Percentiles rank a stretch among this genome's conserved stretches.
phyloP scores from a whole-genome alignment of 1,140 invertebrate genomes.

The Melitaea cinxia region DNA sequence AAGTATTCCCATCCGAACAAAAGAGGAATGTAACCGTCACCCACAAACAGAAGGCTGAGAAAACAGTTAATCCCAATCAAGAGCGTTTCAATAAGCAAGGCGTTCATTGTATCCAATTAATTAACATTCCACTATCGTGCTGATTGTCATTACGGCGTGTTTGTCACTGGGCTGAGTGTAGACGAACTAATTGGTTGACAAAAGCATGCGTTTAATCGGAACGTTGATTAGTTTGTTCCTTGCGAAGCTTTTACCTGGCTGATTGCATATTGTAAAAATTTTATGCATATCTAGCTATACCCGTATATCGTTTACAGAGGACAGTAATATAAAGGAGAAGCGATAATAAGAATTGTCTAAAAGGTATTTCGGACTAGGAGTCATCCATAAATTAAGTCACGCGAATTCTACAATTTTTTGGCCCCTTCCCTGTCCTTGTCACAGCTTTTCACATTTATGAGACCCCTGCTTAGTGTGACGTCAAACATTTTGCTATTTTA shows the following conservation, averaged over 20 bases:
- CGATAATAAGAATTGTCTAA: no score
- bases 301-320: no score
- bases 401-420: no score
- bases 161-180: conserved; percentile 43
- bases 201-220: conserved; percentile 22
- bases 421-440: no score
- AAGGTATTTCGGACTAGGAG: no score
- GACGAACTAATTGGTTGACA: conserved; percentile 62
- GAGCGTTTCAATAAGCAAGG: conserved; percentile 19
- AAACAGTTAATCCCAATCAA: conserved; percentile 31
- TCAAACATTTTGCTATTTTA: no score
- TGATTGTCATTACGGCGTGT: conserved; percentile 42
- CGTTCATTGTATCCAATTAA: conserved; percentile 29
- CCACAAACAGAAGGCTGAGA: conserved; percentile 19
- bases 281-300: neutral
- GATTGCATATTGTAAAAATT: neutral
- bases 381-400: no score
- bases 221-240: conserved; percentile 14
- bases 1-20: neutral
- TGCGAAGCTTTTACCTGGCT: conserved; percentile 1
- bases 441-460: no score
- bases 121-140: conserved; percentile 29
- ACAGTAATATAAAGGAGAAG: no score
- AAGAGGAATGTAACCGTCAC: neutral
- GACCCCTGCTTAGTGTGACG: no score